phyloP scores from a whole-genome alignment of 2,113 vertebrate genomes.

The Catagonus wagneri region DNA sequence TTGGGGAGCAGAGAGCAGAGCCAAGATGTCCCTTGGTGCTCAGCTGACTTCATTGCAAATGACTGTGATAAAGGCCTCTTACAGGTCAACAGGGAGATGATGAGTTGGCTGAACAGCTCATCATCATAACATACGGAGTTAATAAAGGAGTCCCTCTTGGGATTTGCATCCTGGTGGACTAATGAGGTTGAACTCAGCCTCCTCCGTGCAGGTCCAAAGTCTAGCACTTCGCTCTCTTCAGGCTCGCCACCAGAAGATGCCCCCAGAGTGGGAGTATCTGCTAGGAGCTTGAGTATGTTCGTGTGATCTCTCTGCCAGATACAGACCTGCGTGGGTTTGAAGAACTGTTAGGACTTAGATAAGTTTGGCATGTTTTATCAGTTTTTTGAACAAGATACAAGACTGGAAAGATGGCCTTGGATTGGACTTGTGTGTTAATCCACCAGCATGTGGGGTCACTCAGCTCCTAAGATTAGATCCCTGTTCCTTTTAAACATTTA shows the following conservation, averaged over 20 bases:
- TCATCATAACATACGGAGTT: neutral
- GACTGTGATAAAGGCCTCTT: conserved; percentile 7
- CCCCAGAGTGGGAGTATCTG: neutral
- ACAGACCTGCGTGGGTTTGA: neutral
- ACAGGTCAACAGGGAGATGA: neutral
- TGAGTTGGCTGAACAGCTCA: neutral
- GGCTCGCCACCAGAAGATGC: neutral
- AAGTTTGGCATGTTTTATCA: neutral
- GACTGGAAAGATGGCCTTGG: neutral
- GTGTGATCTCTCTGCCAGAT: neutral
- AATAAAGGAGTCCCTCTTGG: neutral
- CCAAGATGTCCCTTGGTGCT: neutral
- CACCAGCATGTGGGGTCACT: neutral
- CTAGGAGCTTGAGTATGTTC: neutral
- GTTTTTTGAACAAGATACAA: conserved; percentile 13
- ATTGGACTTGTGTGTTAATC: neutral
- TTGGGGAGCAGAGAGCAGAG: neutral
- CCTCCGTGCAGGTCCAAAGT: neutral
- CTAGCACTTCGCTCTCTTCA: neutral
- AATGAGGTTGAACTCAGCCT: neutral
- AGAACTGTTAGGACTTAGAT: neutral
- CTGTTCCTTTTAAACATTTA: conserved; percentile 10
- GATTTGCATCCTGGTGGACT: neutral
- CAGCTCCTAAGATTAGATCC: neutral
- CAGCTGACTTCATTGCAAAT: neutral